Evolutionary conservation across 1,140 invertebrate genomes (phyloP).

Genomic region (Drosophila mojavensis): DNA sequence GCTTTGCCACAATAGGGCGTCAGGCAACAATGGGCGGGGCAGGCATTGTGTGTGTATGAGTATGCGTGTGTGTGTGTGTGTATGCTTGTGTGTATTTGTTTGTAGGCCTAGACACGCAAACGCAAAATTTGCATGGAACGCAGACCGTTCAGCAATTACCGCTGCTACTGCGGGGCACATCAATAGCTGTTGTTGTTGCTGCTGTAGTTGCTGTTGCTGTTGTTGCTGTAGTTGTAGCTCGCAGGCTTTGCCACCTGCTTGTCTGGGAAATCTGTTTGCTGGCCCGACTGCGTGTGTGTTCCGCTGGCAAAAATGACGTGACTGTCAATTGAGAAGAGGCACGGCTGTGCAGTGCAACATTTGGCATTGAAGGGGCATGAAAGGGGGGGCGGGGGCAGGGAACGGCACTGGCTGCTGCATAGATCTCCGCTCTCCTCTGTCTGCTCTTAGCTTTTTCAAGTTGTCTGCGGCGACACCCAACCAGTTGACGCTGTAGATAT

Average conservation of each 20-base stretch:
- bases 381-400: background rate
- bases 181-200: slow-evolving; percentile 45
- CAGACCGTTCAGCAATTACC: slow-evolving; percentile 62
- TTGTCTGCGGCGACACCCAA: slow-evolving; percentile 70
- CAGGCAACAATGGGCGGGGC: slow-evolving; percentile 2
- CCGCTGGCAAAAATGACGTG: slow-evolving; percentile 75
- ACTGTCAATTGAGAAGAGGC: slow-evolving; percentile 63
- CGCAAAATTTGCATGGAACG: slow-evolving; percentile 65
- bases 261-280: slow-evolving; percentile 67
- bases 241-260: slow-evolving; percentile 75
- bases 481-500: slow-evolving; percentile 31
- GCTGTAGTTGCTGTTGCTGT: slow-evolving; percentile 18
- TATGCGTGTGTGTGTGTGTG: background rate
- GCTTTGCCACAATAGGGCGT: slow-evolving; percentile 2
- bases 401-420: background rate
- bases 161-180: slow-evolving; percentile 68
- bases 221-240: slow-evolving; percentile 26
- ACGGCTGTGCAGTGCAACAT: slow-evolving; percentile 4
- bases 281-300: slow-evolving; percentile 70
- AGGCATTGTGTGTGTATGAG: background rate
- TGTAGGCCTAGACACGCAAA: slow-evolving; percentile 48
- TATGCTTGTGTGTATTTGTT: background rate
- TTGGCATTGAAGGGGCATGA: background rate
- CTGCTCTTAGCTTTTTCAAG: slow-evolving; percentile 60
- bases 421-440: slow-evolving; percentile 3